phyloP scores from a whole-genome alignment of 2,113 vertebrate genomes.

The Brevimyrus niger region DNA sequence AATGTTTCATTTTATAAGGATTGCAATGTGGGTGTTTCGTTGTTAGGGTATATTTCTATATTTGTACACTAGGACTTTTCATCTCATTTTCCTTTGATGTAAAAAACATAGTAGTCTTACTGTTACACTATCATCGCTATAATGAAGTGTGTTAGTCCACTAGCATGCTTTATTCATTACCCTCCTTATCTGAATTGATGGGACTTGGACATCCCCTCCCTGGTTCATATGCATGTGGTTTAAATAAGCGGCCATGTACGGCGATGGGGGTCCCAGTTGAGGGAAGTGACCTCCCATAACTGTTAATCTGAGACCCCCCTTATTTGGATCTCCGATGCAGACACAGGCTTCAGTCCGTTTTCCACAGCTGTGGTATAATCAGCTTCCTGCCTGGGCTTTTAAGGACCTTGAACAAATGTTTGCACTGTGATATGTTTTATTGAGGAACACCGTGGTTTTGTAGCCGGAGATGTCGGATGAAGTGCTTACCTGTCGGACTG shows the following conservation, averaged over 20 bases:
- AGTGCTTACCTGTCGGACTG: background rate
- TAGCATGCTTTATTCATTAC: conserved; percentile 7
- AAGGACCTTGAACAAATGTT: conserved; percentile 1
- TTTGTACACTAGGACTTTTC: background rate
- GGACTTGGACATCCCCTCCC: background rate
- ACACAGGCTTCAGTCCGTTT: background rate
- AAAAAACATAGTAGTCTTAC: background rate
- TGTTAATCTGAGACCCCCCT: background rate
- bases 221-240: background rate
- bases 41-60: background rate
- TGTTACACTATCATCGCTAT: background rate
- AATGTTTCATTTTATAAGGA: background rate
- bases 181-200: background rate
- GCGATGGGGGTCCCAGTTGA: background rate
- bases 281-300: background rate
- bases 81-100: background rate
- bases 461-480: background rate
- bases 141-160: conserved; percentile 1
- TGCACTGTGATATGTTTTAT: background rate
- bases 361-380: background rate
- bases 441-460: background rate
- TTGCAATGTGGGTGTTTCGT: background rate
- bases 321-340: too few species aligned
- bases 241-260: background rate
- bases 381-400: background rate